Percentiles rank a stretch among this genome's conserved stretches.
These are phyloP conservation scores for Lithophane leautieri DNA, from an alignment of 2,888 invertebrate species.

Conservation along the genomic window DNA sequence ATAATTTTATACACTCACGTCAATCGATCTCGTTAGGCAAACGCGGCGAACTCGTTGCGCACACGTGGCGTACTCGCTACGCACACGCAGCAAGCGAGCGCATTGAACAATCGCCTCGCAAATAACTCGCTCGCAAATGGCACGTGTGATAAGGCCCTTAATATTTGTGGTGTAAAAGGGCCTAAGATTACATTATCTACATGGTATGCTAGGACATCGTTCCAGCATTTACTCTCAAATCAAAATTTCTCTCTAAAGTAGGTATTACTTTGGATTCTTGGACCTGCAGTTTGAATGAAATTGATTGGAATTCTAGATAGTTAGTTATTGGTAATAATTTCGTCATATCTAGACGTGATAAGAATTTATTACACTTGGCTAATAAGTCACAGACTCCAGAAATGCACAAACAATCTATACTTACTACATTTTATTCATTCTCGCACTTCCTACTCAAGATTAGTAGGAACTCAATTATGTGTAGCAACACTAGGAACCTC, in stretches of 20 bases:
- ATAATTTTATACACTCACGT: too few species aligned
- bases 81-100: too few species aligned
- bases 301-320: neutral
- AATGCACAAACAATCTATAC: neutral
- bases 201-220: neutral
- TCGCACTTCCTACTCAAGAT: too few species aligned
- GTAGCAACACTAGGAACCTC: too few species aligned
- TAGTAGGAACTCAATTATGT: neutral
- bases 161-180: too few species aligned
- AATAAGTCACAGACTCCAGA: conserved; percentile 10
- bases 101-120: too few species aligned
- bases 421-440: conserved; percentile 12
- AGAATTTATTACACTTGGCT: conserved; percentile 10
- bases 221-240: neutral
- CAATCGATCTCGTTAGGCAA: too few species aligned
- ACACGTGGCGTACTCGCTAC: too few species aligned
- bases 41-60: too few species aligned
- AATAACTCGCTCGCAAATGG: too few species aligned
- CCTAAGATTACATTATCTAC: too few species aligned
- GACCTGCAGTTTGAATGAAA: neutral
- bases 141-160: too few species aligned
- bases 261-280: neutral
- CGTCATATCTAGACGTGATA: conserved; percentile 16
- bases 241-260: neutral
- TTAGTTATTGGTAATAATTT: conserved; percentile 18